phyloP scores from a whole-genome alignment of 2,113 vertebrate genomes.

The Carettochelys insculpta region DNA sequence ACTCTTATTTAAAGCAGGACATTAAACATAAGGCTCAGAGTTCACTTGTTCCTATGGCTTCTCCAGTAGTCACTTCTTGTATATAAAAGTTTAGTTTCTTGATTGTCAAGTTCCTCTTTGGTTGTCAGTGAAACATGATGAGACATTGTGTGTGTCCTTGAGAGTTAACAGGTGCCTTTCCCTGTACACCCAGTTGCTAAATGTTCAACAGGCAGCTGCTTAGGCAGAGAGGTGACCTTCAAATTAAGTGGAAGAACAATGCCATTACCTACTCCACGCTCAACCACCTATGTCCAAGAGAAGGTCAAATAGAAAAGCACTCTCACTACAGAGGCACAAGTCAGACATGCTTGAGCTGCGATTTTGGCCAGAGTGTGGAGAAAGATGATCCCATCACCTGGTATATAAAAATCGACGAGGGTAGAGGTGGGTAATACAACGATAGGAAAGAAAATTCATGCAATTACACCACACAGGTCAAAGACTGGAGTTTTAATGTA shows the following conservation, averaged over 20 bases:
- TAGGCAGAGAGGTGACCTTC: neutral
- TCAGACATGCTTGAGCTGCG: neutral
- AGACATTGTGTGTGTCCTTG: neutral
- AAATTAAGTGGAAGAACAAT: neutral
- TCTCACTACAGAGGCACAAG: neutral
- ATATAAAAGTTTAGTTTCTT: conserved; percentile 31
- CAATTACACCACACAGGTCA: neutral
- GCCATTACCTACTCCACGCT: neutral
- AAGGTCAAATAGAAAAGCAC: neutral
- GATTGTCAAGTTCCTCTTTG: conserved; percentile 62
- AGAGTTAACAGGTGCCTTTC: conserved; percentile 6
- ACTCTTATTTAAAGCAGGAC: rapidly evolving
- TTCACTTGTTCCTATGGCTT: conserved; percentile 55
- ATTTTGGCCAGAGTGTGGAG: neutral
- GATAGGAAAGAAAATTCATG: neutral
- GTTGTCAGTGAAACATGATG: neutral
- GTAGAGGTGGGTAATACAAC: neutral
- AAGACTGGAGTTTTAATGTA: neutral
- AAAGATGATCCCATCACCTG: neutral
- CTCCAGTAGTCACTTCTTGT: neutral
- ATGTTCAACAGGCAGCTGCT: neutral
- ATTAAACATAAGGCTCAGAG: neutral
- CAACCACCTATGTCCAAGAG: neutral
- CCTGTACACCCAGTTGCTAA: neutral
- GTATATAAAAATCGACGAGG: neutral